phyloP scores from a whole-genome alignment of 2,888 invertebrate species.

The Beris morrisii region DNA sequence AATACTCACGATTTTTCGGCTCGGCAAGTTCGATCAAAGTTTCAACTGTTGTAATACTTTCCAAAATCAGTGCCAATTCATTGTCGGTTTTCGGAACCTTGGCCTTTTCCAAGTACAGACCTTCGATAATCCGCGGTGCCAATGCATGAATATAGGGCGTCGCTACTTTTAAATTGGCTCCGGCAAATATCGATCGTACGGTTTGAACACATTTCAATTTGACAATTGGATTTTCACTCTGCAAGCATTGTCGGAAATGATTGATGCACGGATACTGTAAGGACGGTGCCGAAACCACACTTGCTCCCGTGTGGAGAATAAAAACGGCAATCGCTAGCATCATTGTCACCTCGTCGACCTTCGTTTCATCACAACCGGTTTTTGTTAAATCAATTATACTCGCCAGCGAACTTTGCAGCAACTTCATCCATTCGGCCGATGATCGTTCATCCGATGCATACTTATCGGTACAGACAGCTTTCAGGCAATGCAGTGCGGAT shows the following conservation, averaged over 20 bases:
- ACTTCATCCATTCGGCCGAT: conserved; percentile 71
- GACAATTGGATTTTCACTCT: conserved; percentile 67
- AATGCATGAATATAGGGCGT: conserved; percentile 80
- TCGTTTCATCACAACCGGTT: conserved; percentile 70
- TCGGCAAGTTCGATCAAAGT: conserved; percentile 72
- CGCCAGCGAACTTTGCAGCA: conserved; percentile 85
- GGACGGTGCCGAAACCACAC: conserved; percentile 75
- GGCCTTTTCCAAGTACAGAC: conserved; percentile 67
- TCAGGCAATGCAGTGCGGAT: conserved; percentile 77
- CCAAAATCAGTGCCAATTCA: conserved; percentile 72
- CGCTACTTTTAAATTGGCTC: conserved; percentile 69
- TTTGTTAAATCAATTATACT: conserved; percentile 90
- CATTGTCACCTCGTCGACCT: conserved; percentile 82
- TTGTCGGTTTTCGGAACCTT: conserved; percentile 64
- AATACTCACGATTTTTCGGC: conserved; percentile 73
- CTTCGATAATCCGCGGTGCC: conserved; percentile 77
- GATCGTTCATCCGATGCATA: conserved; percentile 67
- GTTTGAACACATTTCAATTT: conserved; percentile 79
- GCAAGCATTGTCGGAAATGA: conserved; percentile 83
- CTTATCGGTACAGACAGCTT: conserved; percentile 65
- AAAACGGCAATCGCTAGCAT: conserved; percentile 88
- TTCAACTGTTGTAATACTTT: conserved; percentile 75
- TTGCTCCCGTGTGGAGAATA: conserved; percentile 77
- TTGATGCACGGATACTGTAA: conserved; percentile 90
- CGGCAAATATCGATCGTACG: conserved; percentile 73